Conservation (phyloP, 1,140 invertebrate species). For the Rhyacophila brunnea region DNA sequence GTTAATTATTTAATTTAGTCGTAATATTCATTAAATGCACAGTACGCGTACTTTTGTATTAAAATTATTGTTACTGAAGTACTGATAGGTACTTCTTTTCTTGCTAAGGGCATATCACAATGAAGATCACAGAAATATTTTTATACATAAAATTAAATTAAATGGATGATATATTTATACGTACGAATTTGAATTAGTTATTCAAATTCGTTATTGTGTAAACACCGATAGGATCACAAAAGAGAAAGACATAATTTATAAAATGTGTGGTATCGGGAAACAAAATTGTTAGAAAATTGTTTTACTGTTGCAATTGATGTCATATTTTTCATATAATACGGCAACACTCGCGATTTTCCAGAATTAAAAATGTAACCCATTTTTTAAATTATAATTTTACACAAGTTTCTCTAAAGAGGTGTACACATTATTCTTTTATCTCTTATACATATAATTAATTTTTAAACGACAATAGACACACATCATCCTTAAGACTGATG, state of each 20-base stretch:
- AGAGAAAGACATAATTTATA: slow-evolving; percentile 14
- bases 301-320: slow-evolving; percentile 14
- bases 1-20: too few species aligned
- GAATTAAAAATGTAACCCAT: too few species aligned
- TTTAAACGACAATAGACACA: too few species aligned
- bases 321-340: slow-evolving; percentile 7
- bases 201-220: slow-evolving; percentile 1
- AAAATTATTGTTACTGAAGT: neutral
- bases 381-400: too few species aligned
- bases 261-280: slow-evolving; percentile 17
- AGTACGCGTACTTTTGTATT: too few species aligned
- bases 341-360: too few species aligned
- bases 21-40: too few species aligned
- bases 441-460: too few species aligned
- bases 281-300: slow-evolving; percentile 14
- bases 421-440: too few species aligned
- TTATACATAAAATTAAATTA: neutral
- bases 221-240: slow-evolving; percentile 3
- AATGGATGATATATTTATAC: neutral
- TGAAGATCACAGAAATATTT: neutral
- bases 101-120: neutral
- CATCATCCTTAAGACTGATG: too few species aligned
- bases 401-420: too few species aligned
- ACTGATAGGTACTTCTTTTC: neutral
- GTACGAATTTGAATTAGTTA: neutral